Conservation (phyloP, 2,113 vertebrate species). For the Euleptes europaea region DNA sequence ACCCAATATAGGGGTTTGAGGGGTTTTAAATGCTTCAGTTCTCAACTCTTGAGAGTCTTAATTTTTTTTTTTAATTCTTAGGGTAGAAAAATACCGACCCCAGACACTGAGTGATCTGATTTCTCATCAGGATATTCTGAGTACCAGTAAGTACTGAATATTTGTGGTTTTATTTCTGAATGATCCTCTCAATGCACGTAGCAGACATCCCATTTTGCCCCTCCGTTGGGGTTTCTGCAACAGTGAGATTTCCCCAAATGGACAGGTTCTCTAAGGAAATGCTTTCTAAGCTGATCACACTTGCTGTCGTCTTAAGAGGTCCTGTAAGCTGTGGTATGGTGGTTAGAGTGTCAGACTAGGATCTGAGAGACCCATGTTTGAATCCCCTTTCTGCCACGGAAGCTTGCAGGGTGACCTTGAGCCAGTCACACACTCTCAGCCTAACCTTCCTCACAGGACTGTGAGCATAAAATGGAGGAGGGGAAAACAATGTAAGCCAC, state of each 20-base stretch:
- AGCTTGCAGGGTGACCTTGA: no score
- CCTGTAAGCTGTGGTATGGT: neutral
- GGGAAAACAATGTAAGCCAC: no score
- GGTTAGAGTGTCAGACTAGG: neutral
- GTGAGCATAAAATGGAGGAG: no score
- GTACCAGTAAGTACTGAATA: slow-evolving; percentile 81
- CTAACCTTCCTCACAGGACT: no score
- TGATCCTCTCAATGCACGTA: neutral
- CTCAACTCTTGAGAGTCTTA: no score
- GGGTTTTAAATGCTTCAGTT: neutral
- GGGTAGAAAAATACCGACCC: slow-evolving; percentile 97
- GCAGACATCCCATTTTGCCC: no score
- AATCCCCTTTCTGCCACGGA: no score
- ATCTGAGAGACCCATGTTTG: neutral
- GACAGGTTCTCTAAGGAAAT: neutral
- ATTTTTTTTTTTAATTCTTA: slow-evolving; percentile 51
- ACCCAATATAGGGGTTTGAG: no score
- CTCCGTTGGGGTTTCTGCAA: no score
- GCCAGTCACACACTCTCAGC: no score
- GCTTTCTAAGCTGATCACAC: neutral
- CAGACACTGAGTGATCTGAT: slow-evolving; percentile 90
- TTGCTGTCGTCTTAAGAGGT: neutral
- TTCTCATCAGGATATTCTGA: slow-evolving; percentile 92
- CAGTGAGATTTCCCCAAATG: neutral
- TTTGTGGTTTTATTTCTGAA: rapidly evolving